Evolutionary conservation across 2,113 vertebrate species (phyloP).

Genomic region (Saguinus imperator): DNA sequence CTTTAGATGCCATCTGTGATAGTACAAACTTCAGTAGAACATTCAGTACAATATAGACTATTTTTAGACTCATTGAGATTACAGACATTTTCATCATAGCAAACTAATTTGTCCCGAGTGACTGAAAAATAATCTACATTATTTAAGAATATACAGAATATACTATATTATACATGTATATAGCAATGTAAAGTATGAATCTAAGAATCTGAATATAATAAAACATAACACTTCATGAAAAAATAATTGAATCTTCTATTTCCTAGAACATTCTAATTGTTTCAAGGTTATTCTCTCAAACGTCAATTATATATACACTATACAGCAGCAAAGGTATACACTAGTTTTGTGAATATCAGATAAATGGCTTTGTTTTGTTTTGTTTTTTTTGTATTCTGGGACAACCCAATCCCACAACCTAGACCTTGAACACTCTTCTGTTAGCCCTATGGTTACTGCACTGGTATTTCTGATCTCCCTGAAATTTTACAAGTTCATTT

Average conservation of each 20-base stretch:
- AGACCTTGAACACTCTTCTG: conserved; percentile 1
- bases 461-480: conserved; percentile 41
- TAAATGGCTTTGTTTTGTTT: neutral
- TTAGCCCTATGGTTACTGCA: neutral
- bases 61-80: conserved; percentile 9
- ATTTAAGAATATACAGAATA: conserved; percentile 37
- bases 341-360: neutral
- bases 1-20: neutral
- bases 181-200: neutral
- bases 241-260: conserved; percentile 1
- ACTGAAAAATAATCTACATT: neutral
- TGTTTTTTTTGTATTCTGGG: neutral
- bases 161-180: neutral
- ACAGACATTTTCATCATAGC: neutral
- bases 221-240: neutral
- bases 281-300: conserved; percentile 31
- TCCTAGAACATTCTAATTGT: neutral
- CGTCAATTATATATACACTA: neutral
- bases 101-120: neutral
- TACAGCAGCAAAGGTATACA: neutral
- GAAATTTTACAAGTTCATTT: conserved; percentile 51
- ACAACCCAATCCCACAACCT: neutral
- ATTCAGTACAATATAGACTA: neutral
- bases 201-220: neutral
- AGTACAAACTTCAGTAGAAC: neutral